Evolutionary conservation across 2,888 invertebrate species (phyloP), one percentile per base, ranked within the genome.

Genomic region (Chironomus tentans): DNA sequence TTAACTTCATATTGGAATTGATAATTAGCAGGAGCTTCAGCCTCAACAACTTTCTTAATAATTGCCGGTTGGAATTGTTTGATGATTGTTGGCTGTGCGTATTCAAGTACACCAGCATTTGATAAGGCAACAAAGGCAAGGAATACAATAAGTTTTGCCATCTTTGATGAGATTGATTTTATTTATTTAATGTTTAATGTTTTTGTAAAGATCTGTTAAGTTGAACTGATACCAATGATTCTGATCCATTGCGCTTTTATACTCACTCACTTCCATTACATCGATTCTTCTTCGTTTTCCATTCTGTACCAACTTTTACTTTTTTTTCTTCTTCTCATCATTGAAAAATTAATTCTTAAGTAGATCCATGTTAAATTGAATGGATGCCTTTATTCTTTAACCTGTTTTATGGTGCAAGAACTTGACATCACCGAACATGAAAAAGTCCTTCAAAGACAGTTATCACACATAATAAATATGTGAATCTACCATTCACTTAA

Each of bases 21-120:
- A 28, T 71, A 71, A 18, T 61, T 71, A 1, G 71, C 71, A 4
- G 71, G 71, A 28, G 18, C 71, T 71, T 71, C 71, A 56, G 18
- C 48, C 2, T 15, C 48, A 5, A 70, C 48, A 2, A 50, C 22
- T 38, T 70, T 70, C 21, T 50, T 50, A 12, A 70, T 24, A 4
- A 70, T 50, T 22, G 65, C 7, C 7, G 56, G 56, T 18, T 56
- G 56, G 7, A 15, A 13, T 56, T 56, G 56, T 3, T 56, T 56
- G 15, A 56, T 18, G 56, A 56, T 12, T 24, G 65, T 22, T 24
- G 21, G 65, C 12, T 24, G 65, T 12, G 28, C n/a, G 4, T 10
- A 24, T 61, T 18, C 56, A 10, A 72, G n/a, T 0, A 72, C 18
- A 5, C 62, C 62, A 22, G 73, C 73, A 6, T 15, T 18, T 73